Evolutionary conservation across 2,113 vertebrate species (phyloP).

Genomic region (Perognathus longimembris): DNA sequence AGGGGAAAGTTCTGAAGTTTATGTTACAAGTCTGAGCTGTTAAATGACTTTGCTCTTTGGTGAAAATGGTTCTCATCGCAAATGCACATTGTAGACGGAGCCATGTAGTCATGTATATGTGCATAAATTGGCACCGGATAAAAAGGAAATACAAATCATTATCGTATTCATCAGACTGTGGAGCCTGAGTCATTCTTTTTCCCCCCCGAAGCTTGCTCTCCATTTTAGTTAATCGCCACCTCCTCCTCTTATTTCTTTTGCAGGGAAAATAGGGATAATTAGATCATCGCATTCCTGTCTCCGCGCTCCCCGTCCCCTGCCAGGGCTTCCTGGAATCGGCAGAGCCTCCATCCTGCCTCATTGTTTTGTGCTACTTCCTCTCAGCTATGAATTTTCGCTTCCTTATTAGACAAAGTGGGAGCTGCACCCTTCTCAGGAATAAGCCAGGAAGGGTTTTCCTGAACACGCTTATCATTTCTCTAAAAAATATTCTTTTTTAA

Average conservation of each 20-base stretch:
- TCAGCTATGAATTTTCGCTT: neutral
- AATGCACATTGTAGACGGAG: conserved; percentile 44
- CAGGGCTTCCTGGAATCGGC: neutral
- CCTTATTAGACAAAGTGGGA: neutral
- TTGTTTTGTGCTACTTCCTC: neutral
- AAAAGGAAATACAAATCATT: conserved; percentile 50
- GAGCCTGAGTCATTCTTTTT: conserved; percentile 31
- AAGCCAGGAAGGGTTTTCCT: neutral
- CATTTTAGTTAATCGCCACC: neutral
- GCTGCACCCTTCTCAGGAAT: neutral
- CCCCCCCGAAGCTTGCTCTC: neutral
- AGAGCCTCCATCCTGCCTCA: neutral
- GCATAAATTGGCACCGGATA: conserved; percentile 9
- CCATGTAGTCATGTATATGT: neutral
- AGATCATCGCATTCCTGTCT: neutral
- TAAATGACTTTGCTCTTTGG: conserved; percentile 19
- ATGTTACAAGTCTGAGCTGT: neutral
- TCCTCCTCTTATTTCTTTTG: neutral
- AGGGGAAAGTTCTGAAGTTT: neutral
- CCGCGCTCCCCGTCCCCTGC: neutral
- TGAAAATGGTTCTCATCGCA: conserved; percentile 13
- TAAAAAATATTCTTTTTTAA: neutral
- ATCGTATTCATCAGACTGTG: neutral
- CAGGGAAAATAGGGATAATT: conserved; percentile 1
- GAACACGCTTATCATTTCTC: neutral